Conservation (phyloP, 1,140 invertebrate species). For the Diplogasteroides magnus region DNA sequence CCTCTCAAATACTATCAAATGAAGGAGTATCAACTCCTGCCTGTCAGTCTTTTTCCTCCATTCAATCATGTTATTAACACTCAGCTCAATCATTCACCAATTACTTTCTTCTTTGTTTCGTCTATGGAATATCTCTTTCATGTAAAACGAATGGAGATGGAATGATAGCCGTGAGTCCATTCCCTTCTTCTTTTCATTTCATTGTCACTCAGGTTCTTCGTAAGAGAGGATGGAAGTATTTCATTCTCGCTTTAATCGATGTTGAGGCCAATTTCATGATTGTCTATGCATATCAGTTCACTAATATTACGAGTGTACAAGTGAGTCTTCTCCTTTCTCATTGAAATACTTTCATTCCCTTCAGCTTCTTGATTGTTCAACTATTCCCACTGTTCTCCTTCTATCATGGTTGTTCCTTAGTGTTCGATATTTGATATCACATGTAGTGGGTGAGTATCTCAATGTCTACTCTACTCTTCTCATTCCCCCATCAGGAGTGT, state of each 20-base stretch:
- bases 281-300: conserved; percentile 68
- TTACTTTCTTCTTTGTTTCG: conserved; percentile 50
- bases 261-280: conserved; percentile 74
- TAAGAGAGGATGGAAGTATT: conserved; percentile 69
- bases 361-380: conserved; percentile 78
- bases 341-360: conserved; percentile 53
- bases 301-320: conserved; percentile 61
- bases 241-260: conserved; percentile 71
- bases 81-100: conserved; percentile 50
- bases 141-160: conserved; percentile 39
- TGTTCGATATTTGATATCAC: conserved; percentile 67
- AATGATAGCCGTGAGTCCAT: conserved; percentile 49
- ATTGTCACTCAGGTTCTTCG: conserved; percentile 11
- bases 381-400: conserved; percentile 73
- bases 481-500: conserved; percentile 60
- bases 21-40: conserved; percentile 46
- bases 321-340: conserved; percentile 48
- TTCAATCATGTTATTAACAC: conserved; percentile 16
- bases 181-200: background rate
- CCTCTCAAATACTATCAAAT: conserved; percentile 34
- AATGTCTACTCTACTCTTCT: background rate
- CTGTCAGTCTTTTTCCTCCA: conserved; percentile 31
- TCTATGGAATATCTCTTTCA: conserved; percentile 43
- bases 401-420: conserved; percentile 69
- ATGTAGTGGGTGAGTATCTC: conserved; percentile 64